Base-by-base conservation (phyloP, 2,797 vertebrate genomes). In the Acropternis orthonyx region DNA sequence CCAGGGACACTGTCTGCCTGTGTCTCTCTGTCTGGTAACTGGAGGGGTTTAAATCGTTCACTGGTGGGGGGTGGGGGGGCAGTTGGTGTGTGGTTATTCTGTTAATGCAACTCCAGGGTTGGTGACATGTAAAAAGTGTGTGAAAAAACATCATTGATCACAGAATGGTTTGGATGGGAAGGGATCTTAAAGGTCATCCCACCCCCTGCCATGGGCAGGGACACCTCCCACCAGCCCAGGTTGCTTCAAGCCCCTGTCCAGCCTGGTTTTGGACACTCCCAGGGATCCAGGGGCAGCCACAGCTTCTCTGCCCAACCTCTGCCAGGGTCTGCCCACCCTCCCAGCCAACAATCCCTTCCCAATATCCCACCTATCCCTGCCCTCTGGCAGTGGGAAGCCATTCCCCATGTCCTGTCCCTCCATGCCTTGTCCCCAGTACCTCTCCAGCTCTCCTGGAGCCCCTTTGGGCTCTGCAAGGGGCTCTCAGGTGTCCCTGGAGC, bases 131-230 rank as follows among this genome's bases (percentile, higher is more conserved):
- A 23, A 85, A 44, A 55, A 59, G 5, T 3, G 6, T 17, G 27
- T 9, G 74, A 56, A 27, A 49, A 61, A 72, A 36, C 12, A 20
- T 36, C 17, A 23, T 22, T 44, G 27, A 41, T 48, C 44, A 22
- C 32, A 19, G 44, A 39, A 4, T 55, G 39, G n/a, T 39, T 14
- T 23, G n/a, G 18, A 28, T 46, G 14, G 36, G 36, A 46, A 18
- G 23, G 44, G 58, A n/a, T 19, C 46, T 13, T 14, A 1, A 9
- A 43, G 1, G 0, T 12, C 56, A 26, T 0, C 49, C 19, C 14
- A 6, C 14, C 43, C 46, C 6, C 22, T 37, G 21, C 27, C 23
- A 18, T 24, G 34, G 84, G 46, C 62, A 67, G n/a, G 54, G 72
- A 54, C 66, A 20, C 8, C 37, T 65, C 0, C 58, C 85, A 17